Evolutionary conservation across 2,888 invertebrate genomes (phyloP).

Genomic region (Tolmerus cingulatus): DNA sequence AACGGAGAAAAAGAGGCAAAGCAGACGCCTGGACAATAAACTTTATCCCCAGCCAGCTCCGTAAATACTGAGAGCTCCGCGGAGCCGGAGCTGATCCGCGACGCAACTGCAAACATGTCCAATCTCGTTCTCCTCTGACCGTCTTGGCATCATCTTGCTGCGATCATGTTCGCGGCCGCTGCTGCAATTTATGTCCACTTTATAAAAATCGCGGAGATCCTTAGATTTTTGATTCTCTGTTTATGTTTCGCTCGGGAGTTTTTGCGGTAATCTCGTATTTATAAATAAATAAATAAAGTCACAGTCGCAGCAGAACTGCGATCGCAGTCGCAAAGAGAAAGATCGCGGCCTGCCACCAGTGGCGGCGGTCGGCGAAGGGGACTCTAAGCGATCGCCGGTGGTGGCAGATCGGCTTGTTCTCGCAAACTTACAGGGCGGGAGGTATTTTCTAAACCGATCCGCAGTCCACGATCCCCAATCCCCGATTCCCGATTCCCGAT

Average conservation of each 20-base stretch:
- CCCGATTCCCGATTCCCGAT: background rate
- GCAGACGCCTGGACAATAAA: slow-evolving; percentile 11
- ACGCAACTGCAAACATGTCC: slow-evolving; percentile 4
- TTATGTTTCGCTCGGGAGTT: slow-evolving; percentile 11
- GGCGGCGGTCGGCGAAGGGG: background rate
- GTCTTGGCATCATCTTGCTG: background rate
- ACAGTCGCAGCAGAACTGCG: background rate
- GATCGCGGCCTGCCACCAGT: background rate
- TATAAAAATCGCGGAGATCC: slow-evolving; percentile 32
- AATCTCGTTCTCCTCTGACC: slow-evolving; percentile 1
- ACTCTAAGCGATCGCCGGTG: background rate
- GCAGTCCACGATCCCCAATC: background rate
- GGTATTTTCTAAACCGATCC: background rate
- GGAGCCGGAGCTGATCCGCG: background rate
- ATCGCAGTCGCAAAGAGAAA: background rate
- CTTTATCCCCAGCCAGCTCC: background rate
- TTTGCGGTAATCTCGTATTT: slow-evolving; percentile 20
- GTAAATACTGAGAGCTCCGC: background rate
- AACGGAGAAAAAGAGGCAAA: background rate
- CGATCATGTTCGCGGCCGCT: slow-evolving; percentile 20
- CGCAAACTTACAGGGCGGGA: background rate
- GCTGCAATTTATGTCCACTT: slow-evolving; percentile 29
- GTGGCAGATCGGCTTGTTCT: background rate
- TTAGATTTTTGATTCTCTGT: slow-evolving; percentile 29
- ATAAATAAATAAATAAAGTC: slow-evolving; percentile 36